Evolutionary conservation across 2,113 vertebrate genomes (phyloP).

Genomic region (Bujurquina vittata): DNA sequence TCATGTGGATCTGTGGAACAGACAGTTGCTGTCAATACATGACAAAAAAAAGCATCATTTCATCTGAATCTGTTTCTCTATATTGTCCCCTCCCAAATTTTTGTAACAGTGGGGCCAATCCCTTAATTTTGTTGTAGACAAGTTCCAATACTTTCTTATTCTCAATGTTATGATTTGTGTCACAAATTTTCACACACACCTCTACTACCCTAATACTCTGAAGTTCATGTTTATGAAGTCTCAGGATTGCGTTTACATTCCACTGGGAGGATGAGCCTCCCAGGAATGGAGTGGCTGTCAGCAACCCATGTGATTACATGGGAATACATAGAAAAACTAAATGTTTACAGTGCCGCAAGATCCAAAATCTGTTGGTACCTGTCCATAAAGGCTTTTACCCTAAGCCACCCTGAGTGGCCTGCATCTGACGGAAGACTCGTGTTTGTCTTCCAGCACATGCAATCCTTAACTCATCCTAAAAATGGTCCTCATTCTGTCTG

Average conservation of each 20-base stretch:
- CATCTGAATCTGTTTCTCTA: background rate
- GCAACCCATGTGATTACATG: background rate
- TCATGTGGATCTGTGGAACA: conserved; percentile 80
- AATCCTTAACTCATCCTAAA: conserved; percentile 6
- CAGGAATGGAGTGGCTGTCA: background rate
- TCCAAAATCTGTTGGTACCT: conserved; percentile 29
- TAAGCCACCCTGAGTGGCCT: conserved; percentile 13
- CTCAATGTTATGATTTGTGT: background rate
- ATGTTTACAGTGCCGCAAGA: background rate
- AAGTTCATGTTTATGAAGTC: conserved; percentile 37
- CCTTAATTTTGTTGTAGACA: too few relatives aligned
- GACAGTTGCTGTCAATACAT: background rate
- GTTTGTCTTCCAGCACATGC: conserved; percentile 36
- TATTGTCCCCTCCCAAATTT: background rate
- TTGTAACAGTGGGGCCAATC: too few relatives aligned
- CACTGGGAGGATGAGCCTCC: conserved; percentile 12
- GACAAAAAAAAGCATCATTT: background rate
- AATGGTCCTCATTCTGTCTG: background rate
- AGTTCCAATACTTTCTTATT: background rate
- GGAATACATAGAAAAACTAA: conserved; percentile 18
- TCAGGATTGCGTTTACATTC: conserved; percentile 43
- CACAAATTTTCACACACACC: background rate
- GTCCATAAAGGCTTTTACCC: conserved; percentile 57
- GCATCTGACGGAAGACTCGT: background rate
- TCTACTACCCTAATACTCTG: background rate